Conservation (phyloP, 2,888 invertebrate species). For the Colostygia pectinataria region DNA sequence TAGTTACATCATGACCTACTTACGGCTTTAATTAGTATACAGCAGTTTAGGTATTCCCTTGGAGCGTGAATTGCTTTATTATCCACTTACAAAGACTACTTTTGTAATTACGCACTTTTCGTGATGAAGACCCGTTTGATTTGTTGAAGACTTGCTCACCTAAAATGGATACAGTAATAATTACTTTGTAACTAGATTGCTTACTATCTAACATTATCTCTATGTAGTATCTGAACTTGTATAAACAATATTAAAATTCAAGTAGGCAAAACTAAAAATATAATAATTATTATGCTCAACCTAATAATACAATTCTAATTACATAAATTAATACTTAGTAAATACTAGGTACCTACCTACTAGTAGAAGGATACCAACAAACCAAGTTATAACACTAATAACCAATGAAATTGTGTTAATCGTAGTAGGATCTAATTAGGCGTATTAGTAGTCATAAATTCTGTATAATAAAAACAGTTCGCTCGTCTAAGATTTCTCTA, state of each 20-base stretch:
- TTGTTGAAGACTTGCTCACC: constrained; percentile 11
- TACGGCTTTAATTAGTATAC: constrained; percentile 46
- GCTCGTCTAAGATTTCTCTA: constrained; percentile 9
- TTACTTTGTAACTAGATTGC: too few species aligned
- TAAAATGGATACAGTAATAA: not conserved
- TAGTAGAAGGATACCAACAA: too few species aligned
- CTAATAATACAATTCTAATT: too few species aligned
- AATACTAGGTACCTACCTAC: too few species aligned
- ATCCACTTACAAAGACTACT: constrained; percentile 43
- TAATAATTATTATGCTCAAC: too few species aligned
- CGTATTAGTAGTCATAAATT: constrained; percentile 8
- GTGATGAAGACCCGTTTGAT: constrained; percentile 24
- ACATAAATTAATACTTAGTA: too few species aligned
- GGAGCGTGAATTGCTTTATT: constrained; percentile 60
- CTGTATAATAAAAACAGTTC: not conserved
- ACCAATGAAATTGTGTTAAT: not conserved
- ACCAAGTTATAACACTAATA: too few species aligned
- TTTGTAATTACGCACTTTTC: constrained; percentile 40
- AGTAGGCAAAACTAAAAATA: too few species aligned
- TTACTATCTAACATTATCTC: too few species aligned
- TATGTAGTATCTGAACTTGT: too few species aligned
- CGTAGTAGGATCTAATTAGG: not conserved
- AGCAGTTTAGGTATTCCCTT: constrained; percentile 43
- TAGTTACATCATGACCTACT: constrained; percentile 70
- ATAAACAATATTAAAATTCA: too few species aligned